phyloP scores from a whole-genome alignment of 2,888 invertebrate species.

The Brachylomia viminalis region DNA sequence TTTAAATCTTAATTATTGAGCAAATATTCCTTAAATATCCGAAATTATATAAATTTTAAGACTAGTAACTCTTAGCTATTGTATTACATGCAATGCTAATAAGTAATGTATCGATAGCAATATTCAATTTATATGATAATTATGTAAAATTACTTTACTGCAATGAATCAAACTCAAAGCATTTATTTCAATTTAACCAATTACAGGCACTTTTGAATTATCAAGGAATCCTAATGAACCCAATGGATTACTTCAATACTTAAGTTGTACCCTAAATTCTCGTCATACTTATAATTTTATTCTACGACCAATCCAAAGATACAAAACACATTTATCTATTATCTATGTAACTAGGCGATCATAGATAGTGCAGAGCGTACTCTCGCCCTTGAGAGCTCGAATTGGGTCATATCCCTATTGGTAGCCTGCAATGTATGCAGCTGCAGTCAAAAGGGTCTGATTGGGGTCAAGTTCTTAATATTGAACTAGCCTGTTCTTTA shows the following conservation, averaged over 20 bases:
- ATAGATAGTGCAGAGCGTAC: conserved; percentile 49
- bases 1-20: neutral
- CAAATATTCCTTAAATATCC: neutral
- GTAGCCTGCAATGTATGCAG: conserved; percentile 64
- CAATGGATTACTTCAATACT: neutral
- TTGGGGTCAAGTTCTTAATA: conserved; percentile 65
- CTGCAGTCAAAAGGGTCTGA: conserved; percentile 64
- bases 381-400: conserved; percentile 69
- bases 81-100: neutral
- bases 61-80: neutral
- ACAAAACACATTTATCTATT: neutral
- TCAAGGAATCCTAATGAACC: neutral
- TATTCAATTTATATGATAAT: no score
- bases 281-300: no score
- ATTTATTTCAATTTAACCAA: neutral
- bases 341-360: conserved; percentile 13
- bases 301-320: neutral
- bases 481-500: conserved; percentile 56
- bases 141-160: no score
- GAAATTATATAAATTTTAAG: no score
- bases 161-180: neutral
- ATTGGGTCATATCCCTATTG: conserved; percentile 78
- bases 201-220: neutral
- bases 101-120: neutral
- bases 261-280: neutral